Evolutionary conservation across 1,140 invertebrate genomes (phyloP).

Genomic region (Bombus superbus): DNA sequence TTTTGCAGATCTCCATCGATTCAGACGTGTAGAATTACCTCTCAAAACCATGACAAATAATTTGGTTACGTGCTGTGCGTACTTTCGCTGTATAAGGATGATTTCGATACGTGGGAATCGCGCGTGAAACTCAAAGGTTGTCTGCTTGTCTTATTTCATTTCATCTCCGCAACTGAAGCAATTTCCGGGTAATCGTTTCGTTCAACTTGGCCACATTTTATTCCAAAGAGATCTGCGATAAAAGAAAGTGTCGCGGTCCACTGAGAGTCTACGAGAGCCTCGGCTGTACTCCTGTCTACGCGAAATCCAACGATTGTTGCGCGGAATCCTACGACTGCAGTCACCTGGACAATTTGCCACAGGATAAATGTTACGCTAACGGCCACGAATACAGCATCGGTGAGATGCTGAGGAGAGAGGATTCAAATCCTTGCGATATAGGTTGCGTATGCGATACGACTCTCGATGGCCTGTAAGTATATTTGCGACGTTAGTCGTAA

Average conservation of each 20-base stretch:
- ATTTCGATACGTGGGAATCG: neutral
- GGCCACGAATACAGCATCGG: constrained; percentile 56
- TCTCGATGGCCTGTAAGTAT: constrained; percentile 39
- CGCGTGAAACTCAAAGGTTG: neutral
- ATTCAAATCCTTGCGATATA: constrained; percentile 58
- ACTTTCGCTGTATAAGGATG: too few species aligned
- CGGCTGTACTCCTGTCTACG: constrained; percentile 53
- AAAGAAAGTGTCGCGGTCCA: constrained; percentile 54
- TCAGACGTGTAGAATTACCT: too few species aligned
- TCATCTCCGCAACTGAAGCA: neutral
- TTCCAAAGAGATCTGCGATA: constrained; percentile 53
- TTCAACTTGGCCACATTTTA: neutral
- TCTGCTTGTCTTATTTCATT: neutral
- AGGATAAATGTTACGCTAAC: constrained; percentile 65
- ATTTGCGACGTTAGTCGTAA: neutral
- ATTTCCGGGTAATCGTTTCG: neutral
- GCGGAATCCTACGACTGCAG: constrained; percentile 60
- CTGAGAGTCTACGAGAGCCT: constrained; percentile 59
- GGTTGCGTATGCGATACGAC: constrained; percentile 38
- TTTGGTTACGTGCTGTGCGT: too few species aligned
- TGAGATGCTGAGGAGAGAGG: constrained; percentile 53
- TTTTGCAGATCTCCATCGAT: too few species aligned
- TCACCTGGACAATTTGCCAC: constrained; percentile 37
- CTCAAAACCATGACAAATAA: too few species aligned
- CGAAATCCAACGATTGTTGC: constrained; percentile 64